Evolutionary conservation across 2,888 invertebrate genomes (phyloP).

Genomic region (Rhingia campestris): DNA sequence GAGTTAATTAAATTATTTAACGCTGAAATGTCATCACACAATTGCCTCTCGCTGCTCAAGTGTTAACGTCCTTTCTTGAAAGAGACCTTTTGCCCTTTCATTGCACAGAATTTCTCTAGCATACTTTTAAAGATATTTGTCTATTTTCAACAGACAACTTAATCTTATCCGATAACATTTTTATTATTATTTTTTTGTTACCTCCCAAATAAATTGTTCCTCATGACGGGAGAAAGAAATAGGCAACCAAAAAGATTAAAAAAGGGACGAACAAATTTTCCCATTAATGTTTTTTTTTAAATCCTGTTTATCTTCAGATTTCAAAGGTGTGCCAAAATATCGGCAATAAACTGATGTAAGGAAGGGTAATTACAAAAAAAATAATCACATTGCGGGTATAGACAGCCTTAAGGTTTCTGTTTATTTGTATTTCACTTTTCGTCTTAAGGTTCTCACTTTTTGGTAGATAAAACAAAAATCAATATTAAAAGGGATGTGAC

Average conservation of each 20-base stretch:
- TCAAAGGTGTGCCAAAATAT: not conserved
- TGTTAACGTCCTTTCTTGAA: constrained; percentile 24
- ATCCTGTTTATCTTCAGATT: no score
- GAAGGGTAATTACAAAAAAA: not conserved
- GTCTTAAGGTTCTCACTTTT: no score
- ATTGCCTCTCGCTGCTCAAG: constrained; percentile 33
- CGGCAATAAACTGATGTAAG: constrained; percentile 1
- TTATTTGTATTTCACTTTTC: no score
- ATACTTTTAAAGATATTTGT: constrained; percentile 29
- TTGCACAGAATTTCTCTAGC: not conserved
- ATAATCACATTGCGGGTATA: not conserved
- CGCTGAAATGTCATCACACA: constrained; percentile 62
- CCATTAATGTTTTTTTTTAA: no score
- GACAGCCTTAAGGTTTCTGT: no score
- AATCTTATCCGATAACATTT: constrained; percentile 32
- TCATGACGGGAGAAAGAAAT: constrained; percentile 9
- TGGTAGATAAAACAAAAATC: no score
- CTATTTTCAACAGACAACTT: constrained; percentile 27
- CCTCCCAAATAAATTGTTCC: constrained; percentile 2
- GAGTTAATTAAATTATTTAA: constrained; percentile 69
- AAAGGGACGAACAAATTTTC: no score
- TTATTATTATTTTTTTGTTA: not conserved
- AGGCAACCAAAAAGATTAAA: not conserved
- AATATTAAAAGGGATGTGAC: no score
- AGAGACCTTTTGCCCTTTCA: constrained; percentile 5